Conservation (phyloP, 2,113 vertebrate species). For the Megaleporinus macrocephalus region DNA sequence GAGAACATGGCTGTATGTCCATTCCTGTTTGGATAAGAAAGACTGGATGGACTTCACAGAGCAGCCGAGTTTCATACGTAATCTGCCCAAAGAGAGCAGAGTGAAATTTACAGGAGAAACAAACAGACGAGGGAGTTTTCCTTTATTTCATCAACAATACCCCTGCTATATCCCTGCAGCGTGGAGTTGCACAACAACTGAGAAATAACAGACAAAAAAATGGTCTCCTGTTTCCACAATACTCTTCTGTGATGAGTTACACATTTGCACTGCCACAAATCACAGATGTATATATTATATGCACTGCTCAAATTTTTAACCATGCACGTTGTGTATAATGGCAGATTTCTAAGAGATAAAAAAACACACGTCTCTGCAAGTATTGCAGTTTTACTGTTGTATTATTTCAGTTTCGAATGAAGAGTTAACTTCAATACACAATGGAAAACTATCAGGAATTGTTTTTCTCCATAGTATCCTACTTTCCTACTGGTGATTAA, state of each 20-base stretch:
- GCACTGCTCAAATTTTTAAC: too few species aligned
- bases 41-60: background rate
- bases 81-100: conserved; percentile 2
- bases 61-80: background rate
- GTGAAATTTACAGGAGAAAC: conserved; percentile 19
- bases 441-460: too few species aligned
- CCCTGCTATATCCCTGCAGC: conserved; percentile 12
- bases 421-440: too few species aligned
- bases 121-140: conserved; percentile 29
- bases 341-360: too few species aligned
- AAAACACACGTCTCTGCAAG: too few species aligned
- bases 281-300: too few species aligned
- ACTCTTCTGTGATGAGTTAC: background rate
- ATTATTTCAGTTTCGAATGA: too few species aligned
- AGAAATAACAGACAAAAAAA: background rate
- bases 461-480: too few species aligned
- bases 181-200: conserved; percentile 19
- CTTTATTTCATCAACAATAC: background rate
- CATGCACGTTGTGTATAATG: too few species aligned
- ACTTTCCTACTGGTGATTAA: too few species aligned
- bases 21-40: background rate
- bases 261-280: background rate
- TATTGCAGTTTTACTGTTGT: too few species aligned
- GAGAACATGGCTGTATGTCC: conserved; percentile 1
- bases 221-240: background rate